Conservation (phyloP, 2,888 invertebrate species). For the Perithous albicinctus region DNA sequence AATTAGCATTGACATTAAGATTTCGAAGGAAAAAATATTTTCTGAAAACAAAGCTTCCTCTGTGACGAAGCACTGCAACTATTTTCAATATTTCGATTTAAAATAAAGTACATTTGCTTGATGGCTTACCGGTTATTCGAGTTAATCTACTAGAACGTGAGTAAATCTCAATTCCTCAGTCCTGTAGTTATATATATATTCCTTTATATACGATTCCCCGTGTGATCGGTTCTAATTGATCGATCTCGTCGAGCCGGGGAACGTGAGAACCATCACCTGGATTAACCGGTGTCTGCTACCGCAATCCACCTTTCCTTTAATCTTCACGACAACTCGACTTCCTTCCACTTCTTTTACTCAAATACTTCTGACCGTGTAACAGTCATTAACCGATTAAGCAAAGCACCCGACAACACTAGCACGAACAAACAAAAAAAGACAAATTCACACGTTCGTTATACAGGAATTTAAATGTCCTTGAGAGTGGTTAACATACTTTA, state of each 20-base stretch:
- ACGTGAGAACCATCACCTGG: constrained; percentile 68
- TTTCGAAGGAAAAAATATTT: no score
- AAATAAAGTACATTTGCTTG: background rate
- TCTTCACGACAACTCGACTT: constrained; percentile 8
- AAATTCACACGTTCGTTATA: constrained; percentile 5
- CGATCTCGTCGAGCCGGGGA: constrained; percentile 58
- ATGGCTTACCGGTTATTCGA: constrained; percentile 12
- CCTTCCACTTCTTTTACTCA: constrained; percentile 6
- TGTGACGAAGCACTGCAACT: no score
- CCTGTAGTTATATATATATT: constrained; percentile 12
- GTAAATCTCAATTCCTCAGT: constrained; percentile 36
- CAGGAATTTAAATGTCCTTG: background rate
- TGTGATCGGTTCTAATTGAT: constrained; percentile 68
- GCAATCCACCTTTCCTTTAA: constrained; percentile 6
- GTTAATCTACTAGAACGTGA: constrained; percentile 10
- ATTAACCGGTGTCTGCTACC: constrained; percentile 53
- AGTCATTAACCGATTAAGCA: constrained; percentile 24
- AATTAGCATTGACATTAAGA: background rate
- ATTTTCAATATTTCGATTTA: no score
- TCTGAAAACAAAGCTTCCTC: no score
- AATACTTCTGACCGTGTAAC: constrained; percentile 1
- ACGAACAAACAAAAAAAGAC: background rate
- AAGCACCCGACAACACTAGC: background rate
- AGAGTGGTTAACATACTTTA: background rate
- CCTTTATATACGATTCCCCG: constrained; percentile 57